Percentiles rank a stretch among this genome's conserved stretches.
phyloP scores from a whole-genome alignment of 2,797 vertebrate species.

The Lepus oiostolus region DNA sequence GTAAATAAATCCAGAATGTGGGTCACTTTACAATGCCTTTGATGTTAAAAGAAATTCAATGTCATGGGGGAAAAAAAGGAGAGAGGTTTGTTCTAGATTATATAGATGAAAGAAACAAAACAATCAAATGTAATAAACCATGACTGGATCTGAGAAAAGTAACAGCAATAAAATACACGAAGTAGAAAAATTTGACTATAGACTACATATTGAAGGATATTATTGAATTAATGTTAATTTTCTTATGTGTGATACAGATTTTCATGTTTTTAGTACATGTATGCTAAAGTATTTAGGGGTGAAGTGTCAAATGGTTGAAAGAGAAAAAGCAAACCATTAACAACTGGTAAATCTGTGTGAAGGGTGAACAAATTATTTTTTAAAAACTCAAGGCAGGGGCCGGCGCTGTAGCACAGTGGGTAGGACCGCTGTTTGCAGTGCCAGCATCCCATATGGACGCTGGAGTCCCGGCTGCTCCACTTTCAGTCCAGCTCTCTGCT shows the following conservation, averaged over 20 bases:
- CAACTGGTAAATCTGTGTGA: slow-evolving; percentile 44
- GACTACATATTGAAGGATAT: slow-evolving; percentile 7
- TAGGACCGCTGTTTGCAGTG: too few species aligned
- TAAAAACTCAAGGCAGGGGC: not conserved
- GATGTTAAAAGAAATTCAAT: slow-evolving; percentile 58
- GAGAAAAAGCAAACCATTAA: not conserved
- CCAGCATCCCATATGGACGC: too few species aligned
- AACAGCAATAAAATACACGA: slow-evolving; percentile 60
- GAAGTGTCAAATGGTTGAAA: slow-evolving; percentile 20
- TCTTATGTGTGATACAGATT: not conserved
- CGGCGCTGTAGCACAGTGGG: too few species aligned
- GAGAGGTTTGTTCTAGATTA: slow-evolving; percentile 44
- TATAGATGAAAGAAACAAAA: slow-evolving; percentile 57
- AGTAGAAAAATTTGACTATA: slow-evolving; percentile 45
- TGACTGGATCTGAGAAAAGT: slow-evolving; percentile 42
- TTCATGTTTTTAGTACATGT: not conserved
- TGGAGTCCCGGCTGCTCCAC: too few species aligned
- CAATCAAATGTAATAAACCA: slow-evolving; percentile 56
- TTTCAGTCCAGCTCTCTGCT: too few species aligned
- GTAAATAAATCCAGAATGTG: slow-evolving; percentile 46
- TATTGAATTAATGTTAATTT: slow-evolving; percentile 56
- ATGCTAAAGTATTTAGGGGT: slow-evolving; percentile 44
- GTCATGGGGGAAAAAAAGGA: not conserved
- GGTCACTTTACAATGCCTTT: slow-evolving; percentile 3
- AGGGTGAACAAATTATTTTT: not conserved